Percentiles rank a stretch among this genome's conserved stretches.
Evolutionary conservation across 2,113 vertebrate genomes (phyloP).

Genomic region (Cercopithecus mona): DNA sequence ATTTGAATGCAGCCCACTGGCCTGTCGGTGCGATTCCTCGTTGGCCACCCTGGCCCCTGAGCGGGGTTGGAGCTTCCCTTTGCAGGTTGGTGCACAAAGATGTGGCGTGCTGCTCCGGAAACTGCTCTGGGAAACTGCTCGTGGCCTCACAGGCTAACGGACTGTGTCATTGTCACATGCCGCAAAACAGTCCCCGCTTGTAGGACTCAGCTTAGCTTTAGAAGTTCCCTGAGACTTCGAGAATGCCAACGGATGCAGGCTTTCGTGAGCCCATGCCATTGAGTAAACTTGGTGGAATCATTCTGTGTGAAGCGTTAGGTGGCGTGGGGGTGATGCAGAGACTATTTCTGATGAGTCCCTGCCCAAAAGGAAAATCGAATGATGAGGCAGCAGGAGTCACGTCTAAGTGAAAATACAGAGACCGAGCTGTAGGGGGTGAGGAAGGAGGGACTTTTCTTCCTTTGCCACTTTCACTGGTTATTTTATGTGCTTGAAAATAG

Average conservation of each 20-base stretch:
- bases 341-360: no score
- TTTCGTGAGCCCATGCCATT: no score
- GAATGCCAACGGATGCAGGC: rapidly evolving
- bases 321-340: background rate
- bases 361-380: background rate
- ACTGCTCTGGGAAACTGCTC: background rate
- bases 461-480: background rate
- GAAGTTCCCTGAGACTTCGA: background rate
- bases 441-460: background rate
- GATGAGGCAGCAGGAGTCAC: background rate
- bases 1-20: rapidly evolving
- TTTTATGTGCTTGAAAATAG: background rate
- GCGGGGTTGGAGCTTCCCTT: background rate
- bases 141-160: background rate
- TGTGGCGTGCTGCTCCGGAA: background rate
- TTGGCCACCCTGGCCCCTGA: no score
- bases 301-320: background rate
- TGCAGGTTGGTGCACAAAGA: no score
- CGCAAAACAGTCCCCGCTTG: background rate
- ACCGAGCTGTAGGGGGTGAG: rapidly evolving
- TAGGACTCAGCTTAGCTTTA: background rate
- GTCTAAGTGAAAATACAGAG: rapidly evolving
- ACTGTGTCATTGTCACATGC: background rate
- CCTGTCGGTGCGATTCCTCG: rapidly evolving
- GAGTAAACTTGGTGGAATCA: no score